Evolutionary conservation across 1,140 invertebrate genomes (phyloP), one percentile per base, ranked within the genome.

Genomic region (Muscidifurax raptorellus): DNA sequence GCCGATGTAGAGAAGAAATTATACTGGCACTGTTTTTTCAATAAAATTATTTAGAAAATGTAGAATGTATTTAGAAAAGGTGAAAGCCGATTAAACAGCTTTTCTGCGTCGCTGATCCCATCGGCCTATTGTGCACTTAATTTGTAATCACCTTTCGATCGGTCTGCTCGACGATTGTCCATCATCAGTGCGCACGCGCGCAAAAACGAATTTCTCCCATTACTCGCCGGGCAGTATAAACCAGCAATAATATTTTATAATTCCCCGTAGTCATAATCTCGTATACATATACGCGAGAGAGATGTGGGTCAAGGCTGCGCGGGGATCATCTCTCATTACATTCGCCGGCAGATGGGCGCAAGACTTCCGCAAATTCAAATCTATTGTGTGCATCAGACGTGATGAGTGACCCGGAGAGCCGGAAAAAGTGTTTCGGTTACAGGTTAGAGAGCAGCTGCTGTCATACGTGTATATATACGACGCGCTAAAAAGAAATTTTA

Each of bases 51-150:
- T 22, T 10, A n/a, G 40, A 71, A n/a, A n/a, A 72, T 83, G 82
- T n/a, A 79, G 75, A 77, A 69, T 83, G 66, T 40, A 40, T 72
- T 83, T 71, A 74, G 76, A 83, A 83, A 69, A 32, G 40, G 82
- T 69, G 82, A 83, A 78, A 83, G 75, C 66, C 59, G 75, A 79
- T 83, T 74, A 44, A 40, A 79, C 82, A 66, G 66, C 44, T 72
- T 72, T 52, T 77, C 25, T 77, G 40, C 28, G 32, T 52, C 76
- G 25, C 10, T 25, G 12, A 47, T 77, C 7, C 18, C 30, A 83
- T 77, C 25, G 36, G 25, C 32, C 52, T 59, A 36, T 13, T 13
- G 64, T 75, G 47, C 28, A 64, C 74, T 28, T 64, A 25, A 75
- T 30, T 52, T 59, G 30, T 59, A 74, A 81, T 74, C 52, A 59